A percentile compares a stretch with the other conserved stretches of the same genome.
Conservation (phyloP, 1,140 invertebrate species). For the Drosophila pandora region DNA sequence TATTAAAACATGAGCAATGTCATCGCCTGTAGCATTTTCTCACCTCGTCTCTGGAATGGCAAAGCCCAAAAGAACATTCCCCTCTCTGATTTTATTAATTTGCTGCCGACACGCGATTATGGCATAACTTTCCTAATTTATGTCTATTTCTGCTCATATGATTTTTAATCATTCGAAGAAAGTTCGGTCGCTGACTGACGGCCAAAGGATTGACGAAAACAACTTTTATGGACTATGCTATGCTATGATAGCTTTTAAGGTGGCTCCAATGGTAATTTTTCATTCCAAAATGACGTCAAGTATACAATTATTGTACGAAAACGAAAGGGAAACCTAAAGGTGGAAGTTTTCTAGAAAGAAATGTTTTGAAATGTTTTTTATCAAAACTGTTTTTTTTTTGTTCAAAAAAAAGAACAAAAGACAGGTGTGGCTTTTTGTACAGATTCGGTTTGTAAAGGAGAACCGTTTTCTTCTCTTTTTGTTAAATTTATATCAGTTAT, state of each 20-base stretch:
- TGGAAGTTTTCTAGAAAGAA: no score
- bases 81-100: constrained; percentile 44
- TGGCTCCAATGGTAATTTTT: constrained; percentile 19
- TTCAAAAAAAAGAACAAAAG: not conserved
- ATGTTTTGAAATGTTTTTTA: not conserved
- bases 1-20: constrained; percentile 68
- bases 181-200: not conserved
- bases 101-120: constrained; percentile 47
- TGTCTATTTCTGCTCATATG: constrained; percentile 46
- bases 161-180: constrained; percentile 48
- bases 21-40: constrained; percentile 43
- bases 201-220: constrained; percentile 10
- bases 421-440: not conserved
- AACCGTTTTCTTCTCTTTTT: not conserved
- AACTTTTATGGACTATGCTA: constrained; percentile 5
- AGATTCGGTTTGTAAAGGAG: constrained; percentile 5
- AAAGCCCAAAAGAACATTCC: constrained; percentile 22
- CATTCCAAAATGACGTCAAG: not conserved
- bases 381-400: not conserved
- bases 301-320: not conserved
- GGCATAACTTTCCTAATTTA: constrained; percentile 70
- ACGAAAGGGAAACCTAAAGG: not conserved
- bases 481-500: constrained; percentile 3
- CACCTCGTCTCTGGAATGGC: constrained; percentile 31
- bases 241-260: constrained; percentile 21